These are phyloP conservation scores for Eupithecia abbreviata DNA, from an alignment of 2,888 invertebrate species.

Conservation along the genomic window DNA sequence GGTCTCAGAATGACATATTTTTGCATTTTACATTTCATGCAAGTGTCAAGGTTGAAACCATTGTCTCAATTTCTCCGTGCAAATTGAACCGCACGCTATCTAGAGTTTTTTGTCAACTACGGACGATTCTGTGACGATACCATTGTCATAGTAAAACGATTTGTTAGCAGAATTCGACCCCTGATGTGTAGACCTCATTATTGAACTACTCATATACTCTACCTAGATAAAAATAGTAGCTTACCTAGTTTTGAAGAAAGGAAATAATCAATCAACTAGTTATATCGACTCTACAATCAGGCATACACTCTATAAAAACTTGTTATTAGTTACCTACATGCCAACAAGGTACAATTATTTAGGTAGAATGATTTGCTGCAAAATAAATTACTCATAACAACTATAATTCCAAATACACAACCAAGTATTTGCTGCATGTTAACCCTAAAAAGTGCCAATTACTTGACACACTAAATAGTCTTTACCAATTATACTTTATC, in stretches of 20 bases:
- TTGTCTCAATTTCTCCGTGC: no score
- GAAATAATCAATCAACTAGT: conserved; percentile 26
- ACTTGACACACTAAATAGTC: conserved; percentile 18
- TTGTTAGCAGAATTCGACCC: not conserved
- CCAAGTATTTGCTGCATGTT: conserved; percentile 13
- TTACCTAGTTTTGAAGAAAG: conserved; percentile 1
- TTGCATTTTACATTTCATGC: no score
- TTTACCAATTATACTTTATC: conserved; percentile 19
- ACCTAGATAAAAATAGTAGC: not conserved
- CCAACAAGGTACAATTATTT: conserved; percentile 16
- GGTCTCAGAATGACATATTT: no score
- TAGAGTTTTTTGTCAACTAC: no score
- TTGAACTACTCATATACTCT: not conserved
- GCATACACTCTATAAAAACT: conserved; percentile 6
- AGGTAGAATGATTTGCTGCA: conserved; percentile 5
- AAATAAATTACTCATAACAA: conserved; percentile 15
- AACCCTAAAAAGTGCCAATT: conserved; percentile 22
- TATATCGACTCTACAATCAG: conserved; percentile 11
- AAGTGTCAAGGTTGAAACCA: not conserved
- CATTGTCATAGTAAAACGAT: not conserved
- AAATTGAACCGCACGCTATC: not conserved
- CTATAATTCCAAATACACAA: conserved; percentile 10
- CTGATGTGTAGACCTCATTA: not conserved
- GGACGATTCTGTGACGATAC: no score
- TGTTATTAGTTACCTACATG: conserved; percentile 3